Conservation (phyloP, 2,888 invertebrate species). For the Ctena decussata region DNA sequence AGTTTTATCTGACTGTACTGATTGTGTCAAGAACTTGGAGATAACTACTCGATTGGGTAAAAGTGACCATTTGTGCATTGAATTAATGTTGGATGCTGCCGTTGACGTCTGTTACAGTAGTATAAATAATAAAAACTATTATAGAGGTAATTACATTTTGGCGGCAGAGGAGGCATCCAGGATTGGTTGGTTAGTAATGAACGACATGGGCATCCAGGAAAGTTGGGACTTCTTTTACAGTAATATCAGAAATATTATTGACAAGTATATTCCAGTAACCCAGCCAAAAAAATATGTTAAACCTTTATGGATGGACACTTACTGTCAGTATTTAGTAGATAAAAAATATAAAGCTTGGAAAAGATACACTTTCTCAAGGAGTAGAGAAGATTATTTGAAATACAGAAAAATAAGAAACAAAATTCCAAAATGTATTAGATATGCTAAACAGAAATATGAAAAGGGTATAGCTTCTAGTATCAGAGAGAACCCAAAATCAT, state of each 20-base stretch:
- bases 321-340: constrained; percentile 2
- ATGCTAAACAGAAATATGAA: constrained; percentile 1
- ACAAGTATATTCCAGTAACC: not conserved
- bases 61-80: constrained; percentile 3
- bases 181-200: not conserved
- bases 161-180: not conserved
- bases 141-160: not conserved
- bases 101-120: not conserved
- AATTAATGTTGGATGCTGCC: not conserved
- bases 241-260: not conserved
- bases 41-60: not conserved
- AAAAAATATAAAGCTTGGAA: not conserved
- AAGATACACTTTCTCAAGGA: not conserved
- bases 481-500: not conserved
- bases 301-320: not conserved
- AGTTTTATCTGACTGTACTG: not conserved
- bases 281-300: not conserved
- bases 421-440: not conserved
- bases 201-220: not conserved
- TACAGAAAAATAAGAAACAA: not conserved
- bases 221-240: not conserved
- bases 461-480: not conserved
- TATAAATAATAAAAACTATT: constrained; percentile 3
- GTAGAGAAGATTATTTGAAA: not conserved
- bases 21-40: not conserved